Base-by-base conservation (phyloP, 1,140 invertebrate genomes). In the Drosophila kohkoa region DNA sequence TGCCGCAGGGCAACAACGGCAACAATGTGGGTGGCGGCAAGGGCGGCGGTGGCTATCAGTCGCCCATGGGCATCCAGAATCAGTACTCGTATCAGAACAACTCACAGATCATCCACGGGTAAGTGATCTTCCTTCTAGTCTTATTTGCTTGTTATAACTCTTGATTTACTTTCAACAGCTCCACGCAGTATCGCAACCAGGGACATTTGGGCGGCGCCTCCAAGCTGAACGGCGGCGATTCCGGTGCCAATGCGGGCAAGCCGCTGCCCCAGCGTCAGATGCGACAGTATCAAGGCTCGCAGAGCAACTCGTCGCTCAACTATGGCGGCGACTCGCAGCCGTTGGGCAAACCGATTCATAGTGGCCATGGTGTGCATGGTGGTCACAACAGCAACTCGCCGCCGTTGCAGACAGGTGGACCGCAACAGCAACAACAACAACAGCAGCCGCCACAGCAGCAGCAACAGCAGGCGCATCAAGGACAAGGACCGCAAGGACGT, bases 181-280 rank as follows among this genome's bases (percentile, higher is more conserved):
- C 83, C 8, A 69, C 75, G 7, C 74, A 82, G 60, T 90, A 80
- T 43, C 75, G 81, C 7, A 79, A 80, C 13, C 83, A 83, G 70
- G 82, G 85, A 46, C 83, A 87, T 45, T 70, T 92, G 75, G 70
- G 82, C 11, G 87, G 83, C 20, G 62, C 75, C 5, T 71, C 88
- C n/a, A 92, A 92, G 63, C 48, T 92, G n/a, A 92, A 92, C 48
- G 91, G 91, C 48, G 81, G 90, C 25, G 91, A 92, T 8, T 38
- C 72, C 2, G 83, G 78, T 5, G 46, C 63, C 20, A 87, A 81
- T 59, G 41, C 79, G 8, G 77, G 75, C 16, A 92, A 92, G 38
- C 82, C 90, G 35, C 51, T 92, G 65, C 80, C 88, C 2, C 91
- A 88, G 48, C 80, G 90, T 6, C 76, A 66, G 51, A 86, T 92